phyloP scores from a whole-genome alignment of 2,888 invertebrate genomes.

The Cheilosia pagana region DNA sequence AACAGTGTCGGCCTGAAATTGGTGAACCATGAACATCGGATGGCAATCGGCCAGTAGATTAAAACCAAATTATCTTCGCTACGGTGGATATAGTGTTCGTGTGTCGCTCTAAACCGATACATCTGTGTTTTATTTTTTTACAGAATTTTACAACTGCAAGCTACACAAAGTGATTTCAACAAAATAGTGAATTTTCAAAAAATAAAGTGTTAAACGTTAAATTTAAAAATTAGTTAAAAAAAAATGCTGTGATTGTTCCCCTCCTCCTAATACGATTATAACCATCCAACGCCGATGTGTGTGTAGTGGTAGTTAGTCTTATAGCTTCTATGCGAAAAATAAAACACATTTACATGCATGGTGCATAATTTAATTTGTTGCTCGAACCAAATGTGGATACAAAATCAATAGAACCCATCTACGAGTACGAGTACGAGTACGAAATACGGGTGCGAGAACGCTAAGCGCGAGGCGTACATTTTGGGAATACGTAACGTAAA shows the following conservation, averaged over 20 bases:
- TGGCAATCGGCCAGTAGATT: conserved; percentile 33
- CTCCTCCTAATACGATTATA: conserved; percentile 62
- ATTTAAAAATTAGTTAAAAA: neutral
- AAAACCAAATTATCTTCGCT: conserved; percentile 10
- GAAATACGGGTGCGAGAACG: conserved; percentile 25
- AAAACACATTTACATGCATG: conserved; percentile 22
- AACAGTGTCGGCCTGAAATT: conserved; percentile 65
- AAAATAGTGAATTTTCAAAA: conserved; percentile 26
- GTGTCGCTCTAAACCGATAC: neutral
- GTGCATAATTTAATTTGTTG: conserved; percentile 69
- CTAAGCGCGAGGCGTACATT: conserved; percentile 17
- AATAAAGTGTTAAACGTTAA: conserved; percentile 5
- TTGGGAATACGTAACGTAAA: conserved; percentile 39
- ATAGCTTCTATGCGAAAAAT: neutral
- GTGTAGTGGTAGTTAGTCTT: conserved; percentile 18
- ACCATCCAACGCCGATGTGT: neutral
- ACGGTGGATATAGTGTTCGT: conserved; percentile 1
- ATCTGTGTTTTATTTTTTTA: conserved; percentile 1
- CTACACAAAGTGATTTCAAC: conserved; percentile 9
- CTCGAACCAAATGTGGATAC: conserved; percentile 56
- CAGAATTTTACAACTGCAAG: conserved; percentile 34
- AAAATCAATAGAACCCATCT: conserved; percentile 65
- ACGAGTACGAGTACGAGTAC: neutral
- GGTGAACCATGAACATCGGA: conserved; percentile 56
- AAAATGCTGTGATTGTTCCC: conserved; percentile 43